These are phyloP conservation scores for Montipora efflorescens DNA, from an alignment of 64 coral and sea anemone genomes.

Conservation along the genomic window DNA sequence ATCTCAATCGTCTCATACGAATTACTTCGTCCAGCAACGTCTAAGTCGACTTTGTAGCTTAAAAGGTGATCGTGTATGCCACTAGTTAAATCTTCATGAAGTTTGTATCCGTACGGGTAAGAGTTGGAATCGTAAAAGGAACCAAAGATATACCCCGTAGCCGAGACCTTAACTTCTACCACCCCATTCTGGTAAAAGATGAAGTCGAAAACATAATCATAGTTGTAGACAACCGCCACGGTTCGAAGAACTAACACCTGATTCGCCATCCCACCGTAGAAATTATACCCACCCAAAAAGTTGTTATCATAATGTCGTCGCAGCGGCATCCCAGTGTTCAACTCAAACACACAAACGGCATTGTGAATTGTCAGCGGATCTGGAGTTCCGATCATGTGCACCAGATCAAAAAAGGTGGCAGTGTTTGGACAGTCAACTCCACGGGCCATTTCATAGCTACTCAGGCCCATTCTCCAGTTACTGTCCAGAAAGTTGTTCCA, in stretches of 20 bases:
- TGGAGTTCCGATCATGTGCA: constrained; percentile 27
- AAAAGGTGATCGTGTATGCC: constrained; percentile 63
- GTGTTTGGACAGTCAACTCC: constrained; percentile 80
- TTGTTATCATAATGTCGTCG: constrained; percentile 84
- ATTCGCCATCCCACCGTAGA: constrained; percentile 84
- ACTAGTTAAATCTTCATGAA: constrained; percentile 50
- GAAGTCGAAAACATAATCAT: constrained; percentile 64
- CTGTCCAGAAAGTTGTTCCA: constrained; percentile 64
- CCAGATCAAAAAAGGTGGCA: constrained; percentile 71
- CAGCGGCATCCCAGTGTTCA: constrained; percentile 74
- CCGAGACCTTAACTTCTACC: constrained; percentile 60
- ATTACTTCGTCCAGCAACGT: constrained; percentile 43
- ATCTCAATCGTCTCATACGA: constrained; percentile 76
- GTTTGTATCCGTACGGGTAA: constrained; percentile 30
- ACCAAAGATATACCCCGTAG: constrained; percentile 54
- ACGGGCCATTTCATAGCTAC: constrained; percentile 38
- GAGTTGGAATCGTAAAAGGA: constrained; percentile 17
- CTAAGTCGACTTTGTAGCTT: constrained; percentile 69
- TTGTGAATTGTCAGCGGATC: constrained; percentile 62
- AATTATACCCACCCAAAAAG: constrained; percentile 63
- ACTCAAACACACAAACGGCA: constrained; percentile 84
- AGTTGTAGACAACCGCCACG: constrained; percentile 44
- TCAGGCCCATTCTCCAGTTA: constrained; percentile 21
- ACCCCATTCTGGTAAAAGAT: constrained; percentile 71
- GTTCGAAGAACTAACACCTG: constrained; percentile 59